Base-by-base conservation (phyloP, 2,113 vertebrate species). In the Hassar affinis region DNA sequence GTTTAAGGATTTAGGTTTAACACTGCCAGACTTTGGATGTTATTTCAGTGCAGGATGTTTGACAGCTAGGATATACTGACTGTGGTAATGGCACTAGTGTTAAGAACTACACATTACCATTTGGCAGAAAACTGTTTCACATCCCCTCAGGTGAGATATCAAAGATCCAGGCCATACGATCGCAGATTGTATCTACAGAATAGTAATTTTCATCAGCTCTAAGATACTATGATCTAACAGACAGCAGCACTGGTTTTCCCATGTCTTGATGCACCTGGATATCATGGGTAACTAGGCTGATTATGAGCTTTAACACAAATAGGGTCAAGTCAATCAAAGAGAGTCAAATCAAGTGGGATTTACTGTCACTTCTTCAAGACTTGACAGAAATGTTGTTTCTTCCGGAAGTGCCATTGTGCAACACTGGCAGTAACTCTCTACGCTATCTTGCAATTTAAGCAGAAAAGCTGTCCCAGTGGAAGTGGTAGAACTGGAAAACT, bases 71-170 rank as follows among this genome's bases (percentile, higher is more conserved):
- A 10, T 38, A 18, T 56, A 35, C 25, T 77, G 1, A 30, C 51
- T 77, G 49, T 56, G 2, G 30, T 56, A 56, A 56, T 22, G 56
- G 51, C 10, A 56, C 11, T 56, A 27, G 51, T 77, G 30, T 56
- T 77, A 35, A 54, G 35, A 77, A 77, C 15, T 76, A 54, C 51
- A 76, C 27, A 17, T 76, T 25, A 76, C 17, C 49, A 76, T 35
- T 77, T 38, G 20, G 11, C 4, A 17, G 20, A 56, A 49, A 56
- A 35, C 25, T 33, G 74, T 56, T 25, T 35, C 30, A 35, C 51
- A 25, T 52, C 27, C 27, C 4, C 74, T 76, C 17, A 2, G 18
- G 49, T 76, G 15, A 54, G 49, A 76, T 76, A 35, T 54, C 30
- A 22, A 77, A 56, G 9, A 33, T 76, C 30, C 35, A 56, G 17